Conservation (phyloP, 2,797 vertebrate species). For the Oreonectes daqikongensis region DNA sequence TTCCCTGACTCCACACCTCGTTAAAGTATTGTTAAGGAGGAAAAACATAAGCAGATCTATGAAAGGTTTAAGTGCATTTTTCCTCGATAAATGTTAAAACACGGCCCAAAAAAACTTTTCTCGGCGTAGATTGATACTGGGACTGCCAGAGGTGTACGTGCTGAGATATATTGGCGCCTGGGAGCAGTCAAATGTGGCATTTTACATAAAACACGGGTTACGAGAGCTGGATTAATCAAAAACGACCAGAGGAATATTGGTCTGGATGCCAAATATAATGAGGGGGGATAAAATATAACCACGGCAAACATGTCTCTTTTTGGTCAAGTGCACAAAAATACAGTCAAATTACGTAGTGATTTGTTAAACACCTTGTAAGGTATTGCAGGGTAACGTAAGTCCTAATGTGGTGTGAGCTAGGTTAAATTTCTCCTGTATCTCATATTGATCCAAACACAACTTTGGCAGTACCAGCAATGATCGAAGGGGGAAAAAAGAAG, state of each 20-base stretch:
- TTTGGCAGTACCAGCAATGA: slow-evolving; percentile 37
- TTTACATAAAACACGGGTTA: slow-evolving; percentile 40
- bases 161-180: slow-evolving; percentile 28
- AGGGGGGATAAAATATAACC: slow-evolving; percentile 13
- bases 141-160: slow-evolving; percentile 25
- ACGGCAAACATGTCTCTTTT: background rate
- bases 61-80: slow-evolving; percentile 44
- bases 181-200: slow-evolving; percentile 40
- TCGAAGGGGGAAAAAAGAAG: slow-evolving; percentile 4
- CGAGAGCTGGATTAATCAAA: slow-evolving; percentile 41
- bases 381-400: background rate
- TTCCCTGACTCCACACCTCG: slow-evolving; percentile 45
- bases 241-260: slow-evolving; percentile 24
- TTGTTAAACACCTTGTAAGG: slow-evolving; percentile 16
- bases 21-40: slow-evolving; percentile 43
- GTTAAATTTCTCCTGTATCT: slow-evolving; percentile 47
- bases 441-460: slow-evolving; percentile 53
- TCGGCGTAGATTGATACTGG: slow-evolving; percentile 22
- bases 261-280: slow-evolving; percentile 33
- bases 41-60: slow-evolving; percentile 41
- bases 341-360: slow-evolving; percentile 9
- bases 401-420: slow-evolving; percentile 1
- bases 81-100: slow-evolving; percentile 37
- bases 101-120: background rate
- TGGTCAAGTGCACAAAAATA: background rate